Evolutionary conservation across 2,888 invertebrate species (phyloP), one percentile per base, ranked within the genome.

Genomic region (Acronicta aceris): DNA sequence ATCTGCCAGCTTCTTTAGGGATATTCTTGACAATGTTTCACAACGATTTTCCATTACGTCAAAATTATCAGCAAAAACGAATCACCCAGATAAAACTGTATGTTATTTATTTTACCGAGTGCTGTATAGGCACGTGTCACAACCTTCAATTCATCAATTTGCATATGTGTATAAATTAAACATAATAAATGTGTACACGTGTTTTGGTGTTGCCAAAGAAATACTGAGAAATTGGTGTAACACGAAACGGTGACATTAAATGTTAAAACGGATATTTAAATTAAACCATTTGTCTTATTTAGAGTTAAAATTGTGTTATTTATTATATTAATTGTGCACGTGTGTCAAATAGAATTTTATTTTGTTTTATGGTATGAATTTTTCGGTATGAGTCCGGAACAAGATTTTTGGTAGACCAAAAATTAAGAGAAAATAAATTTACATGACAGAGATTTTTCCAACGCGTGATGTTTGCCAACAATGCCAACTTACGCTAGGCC

Each of bases 11-110:
- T n/a, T n/a, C n/a, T n/a, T n/a, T n/a, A n/a, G n/a, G n/a, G n/a
- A n/a, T n/a, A n/a, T n/a, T n/a, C n/a, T n/a, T n/a, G n/a, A n/a
- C n/a, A n/a, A n/a, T n/a, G 15, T 41, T 50, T 13, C 7, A 41
- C 12, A 7, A 5, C 25, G 9, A 7, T 27, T 21, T 50, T 21
- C 30, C n/a, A 49, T 15, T 36, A 13, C 27, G 21, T 45, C 52
- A 8, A 62, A 47, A 55, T 5, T 15, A 33, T 70, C 54, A 64
- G 65, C 52, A 55, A 64, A 49, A 55, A 33, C 55, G 25, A 54
- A 30, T 65, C 65, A 70, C 71, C 65, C 55, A 74, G 57, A 54
- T 69, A 57, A 54, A 56, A 41, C n/a, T 15, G 56, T 42, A 25
- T 42, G 13, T 4, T 21, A 16, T 52, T 16, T 42, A 9, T 42